These are phyloP conservation scores for Misgurnus anguillicaudatus DNA, from an alignment of 2,113 vertebrate genomes.

Conservation along the genomic window DNA sequence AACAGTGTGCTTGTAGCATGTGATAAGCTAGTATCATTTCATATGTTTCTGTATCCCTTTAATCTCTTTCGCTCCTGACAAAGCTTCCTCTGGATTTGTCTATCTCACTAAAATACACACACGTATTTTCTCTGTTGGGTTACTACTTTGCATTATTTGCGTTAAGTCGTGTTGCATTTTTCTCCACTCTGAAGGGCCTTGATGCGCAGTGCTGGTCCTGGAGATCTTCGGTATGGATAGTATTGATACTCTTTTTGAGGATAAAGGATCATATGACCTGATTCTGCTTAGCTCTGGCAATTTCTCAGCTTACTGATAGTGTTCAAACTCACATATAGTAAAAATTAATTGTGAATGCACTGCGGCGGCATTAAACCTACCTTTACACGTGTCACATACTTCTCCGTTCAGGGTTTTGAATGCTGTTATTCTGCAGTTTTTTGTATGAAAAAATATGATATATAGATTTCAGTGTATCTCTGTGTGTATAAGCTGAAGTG, in stretches of 20 bases:
- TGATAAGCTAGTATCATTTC: neutral
- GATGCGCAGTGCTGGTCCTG: conserved; percentile 47
- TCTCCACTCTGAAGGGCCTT: conserved; percentile 37
- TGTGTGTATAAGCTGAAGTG: neutral
- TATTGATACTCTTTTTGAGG: conserved; percentile 40
- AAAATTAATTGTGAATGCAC: conserved; percentile 10
- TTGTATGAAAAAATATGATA: neutral
- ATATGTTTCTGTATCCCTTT: no score
- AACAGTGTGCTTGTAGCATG: neutral
- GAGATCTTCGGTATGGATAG: conserved; percentile 36
- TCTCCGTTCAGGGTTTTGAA: conserved; percentile 1
- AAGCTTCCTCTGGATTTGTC: conserved; percentile 15
- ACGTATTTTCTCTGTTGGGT: neutral
- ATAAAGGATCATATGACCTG: conserved; percentile 47
- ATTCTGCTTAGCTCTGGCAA: conserved; percentile 51
- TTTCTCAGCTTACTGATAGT: conserved; percentile 48
- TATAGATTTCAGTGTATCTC: neutral
- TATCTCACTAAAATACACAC: conserved; percentile 12
- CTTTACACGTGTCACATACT: conserved; percentile 16
- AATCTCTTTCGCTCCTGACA: no score
- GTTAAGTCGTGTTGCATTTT: conserved; percentile 47
- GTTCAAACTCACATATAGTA: conserved; percentile 45
- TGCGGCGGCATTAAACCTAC: conserved; percentile 22
- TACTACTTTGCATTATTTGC: conserved; percentile 42
- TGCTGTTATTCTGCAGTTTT: neutral